Evolutionary conservation across 1,140 invertebrate species (phyloP).

Genomic region (Acromyrmex echinatior): DNA sequence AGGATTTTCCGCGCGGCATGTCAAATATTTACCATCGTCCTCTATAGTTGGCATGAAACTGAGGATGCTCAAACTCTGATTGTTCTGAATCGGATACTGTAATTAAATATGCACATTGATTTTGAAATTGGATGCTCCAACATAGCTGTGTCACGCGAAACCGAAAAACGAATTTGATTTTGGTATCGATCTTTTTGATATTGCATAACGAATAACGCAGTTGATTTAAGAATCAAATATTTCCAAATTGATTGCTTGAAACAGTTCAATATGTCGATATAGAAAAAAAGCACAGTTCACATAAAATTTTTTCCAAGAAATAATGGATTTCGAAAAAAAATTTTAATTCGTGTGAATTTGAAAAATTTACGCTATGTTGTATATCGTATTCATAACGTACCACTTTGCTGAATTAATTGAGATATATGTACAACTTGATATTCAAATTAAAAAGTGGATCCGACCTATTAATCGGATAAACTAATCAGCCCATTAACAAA

Average conservation of each 20-base stretch:
- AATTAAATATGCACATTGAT: conserved; percentile 69
- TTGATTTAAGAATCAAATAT: too few relatives aligned
- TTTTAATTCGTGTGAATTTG: background rate
- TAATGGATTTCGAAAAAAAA: background rate
- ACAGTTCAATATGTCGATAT: too few relatives aligned
- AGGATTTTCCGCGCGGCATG: conserved; percentile 95
- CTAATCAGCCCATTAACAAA: conserved; percentile 14
- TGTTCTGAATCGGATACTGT: conserved; percentile 92
- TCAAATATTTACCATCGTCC: conserved; percentile 95
- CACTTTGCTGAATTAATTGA: conserved; percentile 4
- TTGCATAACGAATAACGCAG: background rate
- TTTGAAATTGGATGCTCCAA: background rate
- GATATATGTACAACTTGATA: background rate
- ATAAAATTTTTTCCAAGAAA: background rate
- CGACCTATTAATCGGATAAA: background rate
- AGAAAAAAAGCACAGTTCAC: too few relatives aligned
- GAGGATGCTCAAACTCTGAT: conserved; percentile 94
- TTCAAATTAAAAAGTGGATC: background rate
- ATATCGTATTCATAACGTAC: background rate
- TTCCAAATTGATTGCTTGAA: too few relatives aligned
- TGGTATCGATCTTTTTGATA: background rate
- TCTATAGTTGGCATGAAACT: conserved; percentile 93
- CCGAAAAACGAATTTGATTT: conserved; percentile 1
- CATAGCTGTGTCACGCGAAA: background rate
- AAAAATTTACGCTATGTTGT: background rate